Evolutionary conservation across 2,113 vertebrate genomes (phyloP), one percentile per base, ranked within the genome.

Genomic region (Macrotis lagotis): DNA sequence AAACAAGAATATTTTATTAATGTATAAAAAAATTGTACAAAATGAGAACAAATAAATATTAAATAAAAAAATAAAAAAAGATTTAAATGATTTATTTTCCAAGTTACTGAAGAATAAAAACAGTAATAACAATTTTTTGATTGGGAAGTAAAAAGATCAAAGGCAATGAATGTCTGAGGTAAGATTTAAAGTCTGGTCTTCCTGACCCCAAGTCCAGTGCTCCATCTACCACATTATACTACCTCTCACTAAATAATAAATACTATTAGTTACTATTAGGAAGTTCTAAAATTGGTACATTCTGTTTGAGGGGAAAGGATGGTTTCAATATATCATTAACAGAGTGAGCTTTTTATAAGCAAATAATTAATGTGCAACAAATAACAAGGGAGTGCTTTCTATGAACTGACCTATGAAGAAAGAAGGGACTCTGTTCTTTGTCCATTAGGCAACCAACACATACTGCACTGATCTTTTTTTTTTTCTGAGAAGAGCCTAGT

Each of bases 261-360:
- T 92, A 83, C 6, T 28, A 74, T 83, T 48, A 94, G n/a, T 83
- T 10, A 49, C 48, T 47, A 95, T 91, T 52, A 95, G 26, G 49
- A 89, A 92, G 16, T 92, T 51, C 92, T 93, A 91, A 91, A 95
- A 89, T 49, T 3, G 49, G 93, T 59, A 91, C 14, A 88, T 97
- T 92, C 74, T 89, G 59, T 96, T 90, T 92, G 89, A 94, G 12
- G 28, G 47, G 49, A 3, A 50, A 95, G 83, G 48, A 74, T 92
- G 47, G 95, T 90, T 95, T 24, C 94, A 95, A 95, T 90, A 95
- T 51, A 89, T 25, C 91, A 91, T 48, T 88, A 95, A 95, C n/a
- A 90, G n/a, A 50, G 59, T 74, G 11, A 51, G n/a, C n/a, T 48
- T 96, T 96, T 89, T 89, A 88, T 96, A 90, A 95, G 89, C 52